Conservation (phyloP, 2,888 invertebrate species). For the Drosophila villosipedis region DNA sequence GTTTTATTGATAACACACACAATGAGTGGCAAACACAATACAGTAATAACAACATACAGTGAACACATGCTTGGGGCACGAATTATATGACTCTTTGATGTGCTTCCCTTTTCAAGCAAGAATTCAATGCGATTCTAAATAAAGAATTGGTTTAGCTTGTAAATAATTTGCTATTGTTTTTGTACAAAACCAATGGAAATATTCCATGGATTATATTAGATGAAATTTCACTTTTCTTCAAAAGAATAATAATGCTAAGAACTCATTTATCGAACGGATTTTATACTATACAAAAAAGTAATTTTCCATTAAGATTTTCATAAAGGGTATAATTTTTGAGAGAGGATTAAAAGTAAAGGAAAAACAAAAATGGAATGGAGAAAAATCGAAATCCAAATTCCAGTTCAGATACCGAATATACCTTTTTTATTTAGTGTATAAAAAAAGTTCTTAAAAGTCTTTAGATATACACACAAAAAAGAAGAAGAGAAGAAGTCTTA, state of each 20-base stretch:
- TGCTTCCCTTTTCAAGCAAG: slow-evolving; percentile 10
- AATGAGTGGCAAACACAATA: slow-evolving; percentile 58
- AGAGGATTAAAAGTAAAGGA: not conserved
- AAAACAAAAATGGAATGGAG: too few species aligned
- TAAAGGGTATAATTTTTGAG: not conserved
- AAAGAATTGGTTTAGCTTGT: not conserved
- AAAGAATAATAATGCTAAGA: not conserved
- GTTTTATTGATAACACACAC: slow-evolving; percentile 73
- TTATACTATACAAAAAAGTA: not conserved
- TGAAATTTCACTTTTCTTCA: not conserved
- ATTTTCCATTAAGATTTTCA: not conserved
- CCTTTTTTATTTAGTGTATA: slow-evolving; percentile 1
- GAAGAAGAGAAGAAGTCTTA: slow-evolving; percentile 3
- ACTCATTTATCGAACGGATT: not conserved
- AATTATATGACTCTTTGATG: slow-evolving; percentile 14
- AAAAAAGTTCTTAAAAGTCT: slow-evolving; percentile 18
- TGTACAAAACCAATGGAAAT: not conserved
- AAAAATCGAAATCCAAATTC: too few species aligned
- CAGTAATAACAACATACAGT: slow-evolving; percentile 38
- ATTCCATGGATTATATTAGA: not conserved
- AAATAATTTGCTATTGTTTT: not conserved
- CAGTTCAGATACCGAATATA: not conserved
- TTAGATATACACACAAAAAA: not conserved
- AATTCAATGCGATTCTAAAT: not conserved
- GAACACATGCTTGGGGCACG: not conserved